A percentile compares a stretch with the other conserved stretches of the same genome.
phyloP scores from a whole-genome alignment of 92 coral and sea anemone species.

The Montipora capitata region DNA sequence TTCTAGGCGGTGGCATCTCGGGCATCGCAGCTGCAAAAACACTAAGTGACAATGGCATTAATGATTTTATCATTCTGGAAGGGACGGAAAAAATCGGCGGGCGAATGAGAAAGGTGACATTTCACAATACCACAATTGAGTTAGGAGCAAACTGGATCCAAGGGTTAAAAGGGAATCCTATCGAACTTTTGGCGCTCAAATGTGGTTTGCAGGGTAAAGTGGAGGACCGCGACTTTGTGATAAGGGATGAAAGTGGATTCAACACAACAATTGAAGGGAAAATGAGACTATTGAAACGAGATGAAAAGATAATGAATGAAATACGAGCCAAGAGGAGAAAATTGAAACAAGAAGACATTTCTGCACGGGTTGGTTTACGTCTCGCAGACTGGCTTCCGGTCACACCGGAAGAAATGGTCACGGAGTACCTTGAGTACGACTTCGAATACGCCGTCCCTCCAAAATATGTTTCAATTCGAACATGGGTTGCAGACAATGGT shows the following conservation, averaged over 20 bases:
- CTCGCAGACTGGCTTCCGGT: slow-evolving; percentile 84
- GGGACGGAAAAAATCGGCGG: slow-evolving; percentile 87
- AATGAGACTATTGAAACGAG: slow-evolving; percentile 36
- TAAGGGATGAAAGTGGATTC: slow-evolving; percentile 79
- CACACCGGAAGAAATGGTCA: slow-evolving; percentile 64
- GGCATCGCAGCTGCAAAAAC: slow-evolving; percentile 92
- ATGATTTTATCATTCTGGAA: slow-evolving; percentile 85
- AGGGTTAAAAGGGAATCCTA: slow-evolving; percentile 81
- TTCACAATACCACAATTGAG: slow-evolving; percentile 85
- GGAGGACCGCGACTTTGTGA: slow-evolving; percentile 59
- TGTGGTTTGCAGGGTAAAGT: slow-evolving; percentile 79
- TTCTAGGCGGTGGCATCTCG: slow-evolving; percentile 89
- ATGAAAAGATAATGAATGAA: slow-evolving; percentile 32
- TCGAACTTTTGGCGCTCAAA: slow-evolving; percentile 71
- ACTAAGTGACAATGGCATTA: slow-evolving; percentile 74
- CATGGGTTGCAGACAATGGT: slow-evolving; percentile 67
- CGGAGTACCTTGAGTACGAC: slow-evolving; percentile 83
- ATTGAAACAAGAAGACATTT: slow-evolving; percentile 73
- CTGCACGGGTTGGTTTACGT: slow-evolving; percentile 76
- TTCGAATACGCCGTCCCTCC: slow-evolving; percentile 92
- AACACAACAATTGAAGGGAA: slow-evolving; percentile 70
- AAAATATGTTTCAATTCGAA: slow-evolving; percentile 69
- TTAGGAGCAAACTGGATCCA: slow-evolving; percentile 98
- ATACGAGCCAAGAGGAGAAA: slow-evolving; percentile 66
- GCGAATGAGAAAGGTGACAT: slow-evolving; percentile 73